Evolutionary conservation across 2,888 invertebrate genomes (phyloP), one percentile per base, ranked within the genome.

Genomic region (Lampropteryx suffumata): DNA sequence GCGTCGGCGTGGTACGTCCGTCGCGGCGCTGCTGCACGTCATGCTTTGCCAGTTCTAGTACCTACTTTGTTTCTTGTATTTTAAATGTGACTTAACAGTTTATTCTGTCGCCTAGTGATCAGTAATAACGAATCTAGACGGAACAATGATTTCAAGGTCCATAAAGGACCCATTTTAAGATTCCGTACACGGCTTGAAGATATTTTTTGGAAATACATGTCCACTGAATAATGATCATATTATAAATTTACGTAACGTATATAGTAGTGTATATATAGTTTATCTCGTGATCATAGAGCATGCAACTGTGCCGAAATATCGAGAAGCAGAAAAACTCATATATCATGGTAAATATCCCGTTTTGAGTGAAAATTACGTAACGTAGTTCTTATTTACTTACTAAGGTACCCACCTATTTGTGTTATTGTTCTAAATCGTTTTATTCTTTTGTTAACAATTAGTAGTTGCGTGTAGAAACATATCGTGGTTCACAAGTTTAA

Each of bases 201-300:
- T 55, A 34, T 50, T 55, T 52, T 58, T 50, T 26, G 47, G 40
- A 43, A n/a, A n/a, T n/a, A n/a, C n/a, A 50, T 50, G 37, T 36
- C 13, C 21, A 5, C 26, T 8, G 52, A 62, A 61, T 57, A 49
- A 48, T 35, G 56, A 52, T 45, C 32, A 34, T 35, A 37, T 42
- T 28, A 29, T 41, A 45, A 50, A 41, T 21, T 10, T 17, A 10
- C n/a, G n/a, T n/a, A 7, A 13, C 13, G 11, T 42, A 36, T 5
- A 21, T 34, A 21, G n/a, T n/a, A n/a, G n/a, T n/a, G n/a, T n/a
- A n/a, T n/a, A n/a, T n/a, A n/a, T n/a, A n/a, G n/a, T n/a, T n/a
- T n/a, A n/a, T n/a, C n/a, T n/a, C n/a, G n/a, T n/a, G n/a, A n/a
- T n/a, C n/a, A n/a, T n/a, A n/a, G n/a, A n/a, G n/a, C n/a, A n/a